Conservation (phyloP, 2,888 invertebrate species). For the Graphium colonna region DNA sequence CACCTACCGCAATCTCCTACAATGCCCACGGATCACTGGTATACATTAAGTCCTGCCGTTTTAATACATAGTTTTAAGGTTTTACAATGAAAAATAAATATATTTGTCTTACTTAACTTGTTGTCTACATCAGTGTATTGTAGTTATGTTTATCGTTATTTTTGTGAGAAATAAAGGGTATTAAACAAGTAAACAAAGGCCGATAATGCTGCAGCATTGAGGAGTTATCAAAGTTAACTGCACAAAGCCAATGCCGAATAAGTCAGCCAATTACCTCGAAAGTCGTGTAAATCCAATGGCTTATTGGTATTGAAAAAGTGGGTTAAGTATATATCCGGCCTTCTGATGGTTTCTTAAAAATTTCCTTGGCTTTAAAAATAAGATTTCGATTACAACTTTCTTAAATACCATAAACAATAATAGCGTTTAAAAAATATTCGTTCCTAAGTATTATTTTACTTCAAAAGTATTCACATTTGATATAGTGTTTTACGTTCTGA, state of each 20-base stretch:
- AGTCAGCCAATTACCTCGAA: slow-evolving; percentile 9
- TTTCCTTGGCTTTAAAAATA: not conserved
- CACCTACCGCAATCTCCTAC: no score
- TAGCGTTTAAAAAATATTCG: no score
- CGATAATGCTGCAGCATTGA: not conserved
- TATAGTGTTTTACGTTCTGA: no score
- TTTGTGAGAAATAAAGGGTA: not conserved
- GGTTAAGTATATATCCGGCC: slow-evolving; percentile 13
- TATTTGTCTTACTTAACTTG: no score
- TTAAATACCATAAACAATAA: no score
- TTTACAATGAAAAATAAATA: no score
- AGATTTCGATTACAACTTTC: no score
- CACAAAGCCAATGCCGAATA: slow-evolving; percentile 13
- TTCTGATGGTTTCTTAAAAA: slow-evolving; percentile 7
- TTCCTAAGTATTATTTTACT: no score
- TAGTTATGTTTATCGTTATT: not conserved
- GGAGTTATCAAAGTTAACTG: slow-evolving; percentile 8
- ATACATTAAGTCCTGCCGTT: no score
- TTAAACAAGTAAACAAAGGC: not conserved
- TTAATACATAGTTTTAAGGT: no score
- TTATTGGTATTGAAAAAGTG: slow-evolving; percentile 10
- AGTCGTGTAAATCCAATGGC: slow-evolving; percentile 11
- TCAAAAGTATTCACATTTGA: no score
- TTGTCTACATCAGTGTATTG: not conserved
- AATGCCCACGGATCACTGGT: no score